Evolutionary conservation across 2,888 invertebrate genomes (phyloP), one percentile per base, ranked within the genome.

Genomic region (Tanytarsus gracilentus): DNA sequence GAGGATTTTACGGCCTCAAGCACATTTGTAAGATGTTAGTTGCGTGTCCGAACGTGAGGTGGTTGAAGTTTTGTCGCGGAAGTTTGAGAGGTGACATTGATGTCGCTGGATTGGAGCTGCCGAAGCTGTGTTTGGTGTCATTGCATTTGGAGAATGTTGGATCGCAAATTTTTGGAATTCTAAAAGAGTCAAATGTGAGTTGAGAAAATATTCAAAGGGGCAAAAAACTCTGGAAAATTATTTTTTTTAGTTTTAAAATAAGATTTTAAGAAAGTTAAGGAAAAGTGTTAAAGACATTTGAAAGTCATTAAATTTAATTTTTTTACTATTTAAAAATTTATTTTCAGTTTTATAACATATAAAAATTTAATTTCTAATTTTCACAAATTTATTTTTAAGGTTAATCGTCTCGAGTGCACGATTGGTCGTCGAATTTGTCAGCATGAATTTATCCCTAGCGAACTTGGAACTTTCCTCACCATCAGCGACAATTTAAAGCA

Each of bases 391-490:
- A n/a, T n/a, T n/a, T n/a, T n/a, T 1, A 44, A 21, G 3, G 40
- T 44, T 1, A 44, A 21, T 2, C 7, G 23, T 3, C 21, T 44
- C 11, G 40, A 44, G 23, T 44, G 40, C 18, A 44, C 40, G 23
- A 44, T 44, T 44, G 40, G 40, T 9, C 6, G 40, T 9, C 14
- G 40, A 21, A 44, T 44, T 44, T 44, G 40, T 44, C 40, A 44
- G 18, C 40, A 44, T 44, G 40, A 44, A 44, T 44, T 44, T 11
- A 44, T 44, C 18, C 40, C 40, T 6, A 23, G 23, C 9, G 40
- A 44, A 44, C 16, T 44, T 21, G 40, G 40, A 9, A 18, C 18
- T 8, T 44, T 44, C 9, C 9, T 44, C 21, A 44, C 40, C 14
- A 18, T 44, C 7, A 18, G 23, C 8, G 23, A 18, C 23, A 23